Evolutionary conservation across 2,797 vertebrate species (phyloP).

Genomic region (Tangara arthus): DNA sequence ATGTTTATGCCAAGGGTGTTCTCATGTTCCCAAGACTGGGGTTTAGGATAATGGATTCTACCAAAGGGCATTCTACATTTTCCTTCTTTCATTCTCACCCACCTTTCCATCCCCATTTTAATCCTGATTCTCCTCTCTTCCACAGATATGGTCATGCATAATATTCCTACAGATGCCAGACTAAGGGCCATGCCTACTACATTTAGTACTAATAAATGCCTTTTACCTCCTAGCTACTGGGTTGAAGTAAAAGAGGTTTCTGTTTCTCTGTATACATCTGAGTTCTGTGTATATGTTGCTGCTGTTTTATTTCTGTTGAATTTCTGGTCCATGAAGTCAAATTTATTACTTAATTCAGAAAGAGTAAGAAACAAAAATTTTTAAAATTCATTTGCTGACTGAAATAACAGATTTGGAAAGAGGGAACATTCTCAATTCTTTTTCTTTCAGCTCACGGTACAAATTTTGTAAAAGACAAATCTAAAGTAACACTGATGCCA

Average conservation of each 20-base stretch:
- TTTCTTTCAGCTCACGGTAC: not conserved
- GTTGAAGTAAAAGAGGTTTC: not conserved
- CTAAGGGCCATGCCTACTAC: not conserved
- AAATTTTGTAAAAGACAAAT: not conserved
- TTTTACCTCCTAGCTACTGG: not conserved
- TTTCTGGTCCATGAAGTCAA: not conserved
- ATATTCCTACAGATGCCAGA: constrained; percentile 15
- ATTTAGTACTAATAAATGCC: not conserved
- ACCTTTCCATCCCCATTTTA: constrained; percentile 27
- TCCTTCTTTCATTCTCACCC: constrained; percentile 45
- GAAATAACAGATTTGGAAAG: not conserved
- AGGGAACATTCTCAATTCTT: not conserved
- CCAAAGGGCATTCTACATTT: constrained; percentile 62
- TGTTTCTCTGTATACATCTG: not conserved
- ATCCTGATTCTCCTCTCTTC: constrained; percentile 6
- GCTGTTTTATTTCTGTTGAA: not conserved
- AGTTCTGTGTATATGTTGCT: not conserved
- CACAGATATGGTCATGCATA: not conserved
- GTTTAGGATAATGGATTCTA: constrained; percentile 66
- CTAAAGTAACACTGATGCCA: not conserved
- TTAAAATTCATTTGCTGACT: not conserved
- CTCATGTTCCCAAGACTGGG: constrained; percentile 57
- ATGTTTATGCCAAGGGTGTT: constrained; percentile 67
- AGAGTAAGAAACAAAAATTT: not conserved
- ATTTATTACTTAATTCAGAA: not conserved